Evolutionary conservation across 1,140 invertebrate genomes (phyloP), one percentile per base, ranked within the genome.

Genomic region (Goniozus legneri): DNA sequence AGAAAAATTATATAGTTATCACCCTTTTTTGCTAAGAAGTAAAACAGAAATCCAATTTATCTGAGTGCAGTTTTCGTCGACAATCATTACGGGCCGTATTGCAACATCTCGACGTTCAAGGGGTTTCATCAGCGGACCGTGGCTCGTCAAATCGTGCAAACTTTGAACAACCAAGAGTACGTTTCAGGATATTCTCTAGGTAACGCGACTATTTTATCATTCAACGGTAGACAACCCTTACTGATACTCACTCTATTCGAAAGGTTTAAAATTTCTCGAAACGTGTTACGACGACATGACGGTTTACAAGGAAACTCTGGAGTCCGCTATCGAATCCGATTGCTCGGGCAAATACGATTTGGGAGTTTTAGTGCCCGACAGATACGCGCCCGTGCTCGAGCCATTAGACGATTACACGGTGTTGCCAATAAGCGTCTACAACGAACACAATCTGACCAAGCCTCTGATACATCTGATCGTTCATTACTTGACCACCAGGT

Each of bases 121-220:
- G 75, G 69, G 14, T 60, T 70, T 33, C 68, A 77, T 38, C 65
- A 77, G 56, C 53, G 71, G 3, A 63, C 67, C 1, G 66, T 72
- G 12, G 69, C 70, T 3, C 47, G 71, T 4, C 60, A 67, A 18
- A 67, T 75, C 20, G 60, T 71, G n/a, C 60, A 61, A 39, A 62
- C 60, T 35, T 54, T 77, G 38, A 77, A 76, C 37, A 70, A 73
- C 44, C 58, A 71, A 42, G 62, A 75, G 19, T 71, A 69, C 42
- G 43, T 77, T 21, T 67, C 74, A 3, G 71, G 63, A 38, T 47
- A 76, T 0, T 56, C 58, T 16, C 52, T 78, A 32, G 77, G 77
- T 77, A 56, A 50, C 40, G 27, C 8, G 13, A 6, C 10, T 27
- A 4, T 27, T 27, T 10, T 27, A 27, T 27, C 10, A 27, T 6